Conservation (phyloP, 2,113 vertebrate genomes). For the Gymnorhina tibicen region DNA sequence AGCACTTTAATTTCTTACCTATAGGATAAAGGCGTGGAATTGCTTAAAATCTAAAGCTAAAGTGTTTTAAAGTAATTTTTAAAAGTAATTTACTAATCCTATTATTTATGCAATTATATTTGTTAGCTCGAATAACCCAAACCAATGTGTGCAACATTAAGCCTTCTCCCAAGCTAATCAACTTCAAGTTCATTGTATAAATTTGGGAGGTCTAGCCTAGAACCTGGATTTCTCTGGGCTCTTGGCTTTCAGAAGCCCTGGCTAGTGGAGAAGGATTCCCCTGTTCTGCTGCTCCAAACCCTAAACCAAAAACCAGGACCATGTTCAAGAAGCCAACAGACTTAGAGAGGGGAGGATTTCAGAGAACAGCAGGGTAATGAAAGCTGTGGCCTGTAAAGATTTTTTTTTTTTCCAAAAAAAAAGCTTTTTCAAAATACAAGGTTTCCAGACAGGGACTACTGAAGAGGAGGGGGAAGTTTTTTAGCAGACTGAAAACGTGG, state of each 20-base stretch:
- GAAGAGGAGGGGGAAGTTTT: background rate
- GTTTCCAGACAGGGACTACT: background rate
- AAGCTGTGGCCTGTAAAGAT: background rate
- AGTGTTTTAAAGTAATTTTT: background rate
- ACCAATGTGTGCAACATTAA: background rate
- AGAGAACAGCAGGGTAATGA: background rate
- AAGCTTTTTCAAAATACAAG: background rate
- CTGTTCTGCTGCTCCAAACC: background rate
- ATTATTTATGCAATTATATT: background rate
- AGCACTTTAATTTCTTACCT: background rate
- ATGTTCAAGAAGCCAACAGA: background rate
- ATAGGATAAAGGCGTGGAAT: background rate
- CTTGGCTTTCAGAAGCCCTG: background rate
- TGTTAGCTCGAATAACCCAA: background rate
- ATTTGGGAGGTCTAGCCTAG: background rate
- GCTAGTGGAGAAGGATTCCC: background rate
- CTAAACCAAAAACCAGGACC: background rate
- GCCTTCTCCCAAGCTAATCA: background rate
- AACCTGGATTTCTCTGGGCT: background rate
- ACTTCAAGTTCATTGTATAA: background rate
- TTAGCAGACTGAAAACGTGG: background rate
- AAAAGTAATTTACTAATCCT: background rate
- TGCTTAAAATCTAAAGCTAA: background rate
- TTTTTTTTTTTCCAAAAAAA: background rate
- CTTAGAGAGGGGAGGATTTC: background rate